Conservation (phyloP, 2,888 invertebrate genomes). For the Escarpia spicata region DNA sequence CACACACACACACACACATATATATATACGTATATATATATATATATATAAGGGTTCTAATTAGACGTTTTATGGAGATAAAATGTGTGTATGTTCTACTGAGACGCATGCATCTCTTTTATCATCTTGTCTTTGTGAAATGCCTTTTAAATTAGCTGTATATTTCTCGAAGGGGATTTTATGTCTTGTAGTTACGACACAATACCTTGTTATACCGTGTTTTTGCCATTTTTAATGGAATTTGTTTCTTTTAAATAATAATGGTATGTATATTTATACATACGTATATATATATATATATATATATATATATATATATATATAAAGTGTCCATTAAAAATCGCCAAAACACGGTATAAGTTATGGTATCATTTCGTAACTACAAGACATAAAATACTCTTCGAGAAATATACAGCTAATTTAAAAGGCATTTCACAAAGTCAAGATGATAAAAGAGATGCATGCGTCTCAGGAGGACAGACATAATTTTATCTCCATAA, state of each 20-base stretch:
- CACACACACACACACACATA: too few species aligned
- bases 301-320: too few species aligned
- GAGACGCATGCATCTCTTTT: neutral
- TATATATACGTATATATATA: too few species aligned
- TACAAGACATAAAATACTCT: neutral
- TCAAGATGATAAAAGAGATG: neutral
- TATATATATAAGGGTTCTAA: neutral
- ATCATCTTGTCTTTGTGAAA: neutral
- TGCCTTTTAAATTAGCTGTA: neutral
- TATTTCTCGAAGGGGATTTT: neutral
- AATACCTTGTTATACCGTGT: too few species aligned
- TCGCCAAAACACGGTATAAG: too few species aligned
- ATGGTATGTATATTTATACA: too few species aligned
- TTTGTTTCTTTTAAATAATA: too few species aligned
- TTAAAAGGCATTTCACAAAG: neutral
- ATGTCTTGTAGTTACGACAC: too few species aligned
- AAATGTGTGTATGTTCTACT: neutral
- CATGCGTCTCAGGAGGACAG: neutral
- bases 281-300: too few species aligned
- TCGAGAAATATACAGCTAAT: neutral
- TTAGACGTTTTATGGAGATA: constrained; percentile 12
- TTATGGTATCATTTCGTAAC: too few species aligned
- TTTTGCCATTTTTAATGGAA: too few species aligned
- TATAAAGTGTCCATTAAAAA: too few species aligned
- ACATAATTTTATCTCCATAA: neutral